phyloP scores from a whole-genome alignment of 2,113 vertebrate species.

The Climacteris rufus region DNA sequence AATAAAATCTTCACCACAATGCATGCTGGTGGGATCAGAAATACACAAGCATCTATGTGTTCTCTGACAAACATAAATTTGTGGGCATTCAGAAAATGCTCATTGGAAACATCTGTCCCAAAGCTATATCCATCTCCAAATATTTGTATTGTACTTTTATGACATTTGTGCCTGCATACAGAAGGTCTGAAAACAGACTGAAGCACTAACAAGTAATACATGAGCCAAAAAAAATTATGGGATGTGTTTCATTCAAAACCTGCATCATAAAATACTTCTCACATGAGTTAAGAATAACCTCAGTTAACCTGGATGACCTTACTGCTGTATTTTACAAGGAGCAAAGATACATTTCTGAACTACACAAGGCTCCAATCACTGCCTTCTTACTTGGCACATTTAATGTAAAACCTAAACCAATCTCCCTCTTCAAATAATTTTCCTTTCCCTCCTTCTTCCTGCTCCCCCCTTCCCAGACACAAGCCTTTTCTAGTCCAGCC shows the following conservation, averaged over 20 bases:
- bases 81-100: not conserved
- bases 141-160: constrained; percentile 5
- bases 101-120: not conserved
- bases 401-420: not conserved
- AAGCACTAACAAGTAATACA: not conserved
- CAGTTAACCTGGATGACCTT: not conserved
- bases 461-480: not conserved
- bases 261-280: not conserved
- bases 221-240: not conserved
- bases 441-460: not conserved
- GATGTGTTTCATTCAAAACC: not conserved
- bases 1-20: not conserved
- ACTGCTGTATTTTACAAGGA: not conserved
- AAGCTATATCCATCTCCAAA: not conserved
- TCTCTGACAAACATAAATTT: not conserved
- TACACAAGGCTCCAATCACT: not conserved
- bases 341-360: not conserved
- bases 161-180: not conserved
- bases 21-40: not conserved
- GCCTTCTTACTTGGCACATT: not conserved
- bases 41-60: not conserved
- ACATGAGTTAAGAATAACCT: not conserved
- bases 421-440: not conserved
- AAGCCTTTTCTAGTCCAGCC: not conserved
- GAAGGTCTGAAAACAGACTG: not conserved